Percentiles rank a stretch among this genome's conserved stretches.
phyloP scores from a whole-genome alignment of 2,888 invertebrate species.

The Drosophila histrio region DNA sequence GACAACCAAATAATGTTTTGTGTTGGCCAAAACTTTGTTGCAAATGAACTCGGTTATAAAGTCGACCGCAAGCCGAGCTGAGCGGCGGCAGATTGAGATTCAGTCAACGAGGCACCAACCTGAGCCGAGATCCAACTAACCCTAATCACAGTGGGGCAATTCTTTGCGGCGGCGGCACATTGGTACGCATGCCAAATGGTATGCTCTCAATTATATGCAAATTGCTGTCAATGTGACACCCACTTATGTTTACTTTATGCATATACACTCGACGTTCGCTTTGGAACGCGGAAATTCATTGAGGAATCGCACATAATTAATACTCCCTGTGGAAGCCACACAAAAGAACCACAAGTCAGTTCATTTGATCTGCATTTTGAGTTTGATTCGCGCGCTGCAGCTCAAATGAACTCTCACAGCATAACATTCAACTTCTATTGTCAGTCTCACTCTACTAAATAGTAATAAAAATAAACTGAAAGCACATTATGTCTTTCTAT shows the following conservation, averaged over 20 bases:
- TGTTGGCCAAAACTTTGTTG: constrained; percentile 59
- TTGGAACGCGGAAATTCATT: constrained; percentile 13
- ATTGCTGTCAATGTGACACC: constrained; percentile 18
- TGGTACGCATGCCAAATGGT: constrained; percentile 25
- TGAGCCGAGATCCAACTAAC: constrained; percentile 27
- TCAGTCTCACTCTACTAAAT: neutral
- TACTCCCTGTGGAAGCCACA: constrained; percentile 30
- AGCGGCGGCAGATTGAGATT: constrained; percentile 14
- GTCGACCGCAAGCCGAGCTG: constrained; percentile 50
- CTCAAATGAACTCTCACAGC: constrained; percentile 15
- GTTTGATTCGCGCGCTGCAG: constrained; percentile 4
- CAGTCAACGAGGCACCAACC: constrained; percentile 29
- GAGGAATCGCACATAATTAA: neutral
- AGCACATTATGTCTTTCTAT: neutral
- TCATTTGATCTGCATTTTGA: constrained; percentile 37
- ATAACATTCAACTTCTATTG: constrained; percentile 2
- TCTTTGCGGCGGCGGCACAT: constrained; percentile 34
- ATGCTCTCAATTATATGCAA: constrained; percentile 6
- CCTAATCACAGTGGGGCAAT: constrained; percentile 43
- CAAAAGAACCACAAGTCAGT: constrained; percentile 40
- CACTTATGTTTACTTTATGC: neutral
- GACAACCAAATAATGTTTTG: constrained; percentile 42
- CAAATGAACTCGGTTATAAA: constrained; percentile 54
- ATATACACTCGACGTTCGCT: no score
- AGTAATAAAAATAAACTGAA: neutral